A percentile compares a stretch with the other conserved stretches of the same genome.
Evolutionary conservation across 1,140 invertebrate genomes (phyloP).

Genomic region (Pseudomyrmex flavicornis): DNA sequence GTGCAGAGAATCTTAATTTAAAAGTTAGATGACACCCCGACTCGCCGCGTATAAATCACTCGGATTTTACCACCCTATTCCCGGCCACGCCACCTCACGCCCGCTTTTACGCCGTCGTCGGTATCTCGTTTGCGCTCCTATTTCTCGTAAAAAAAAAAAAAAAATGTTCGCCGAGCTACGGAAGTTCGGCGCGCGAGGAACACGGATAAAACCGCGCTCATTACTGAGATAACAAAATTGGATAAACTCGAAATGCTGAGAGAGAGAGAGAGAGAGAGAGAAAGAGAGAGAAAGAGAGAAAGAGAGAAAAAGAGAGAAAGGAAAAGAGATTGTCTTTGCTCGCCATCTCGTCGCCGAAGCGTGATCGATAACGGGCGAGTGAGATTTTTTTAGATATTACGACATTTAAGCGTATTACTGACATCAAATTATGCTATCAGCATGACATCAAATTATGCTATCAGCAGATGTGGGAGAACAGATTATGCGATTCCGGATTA

Average conservation of each 20-base stretch:
- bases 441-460: constrained; percentile 7
- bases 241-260: constrained; percentile 49
- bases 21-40: constrained; percentile 77
- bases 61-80: constrained; percentile 45
- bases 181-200: constrained; percentile 24
- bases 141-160: constrained; percentile 56
- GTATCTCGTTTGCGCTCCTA: constrained; percentile 52
- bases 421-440: constrained; percentile 10
- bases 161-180: constrained; percentile 32
- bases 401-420: constrained; percentile 24
- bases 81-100: constrained; percentile 20
- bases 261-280: neutral
- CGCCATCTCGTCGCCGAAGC: constrained; percentile 24
- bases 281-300: too few relatives aligned
- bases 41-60: constrained; percentile 74
- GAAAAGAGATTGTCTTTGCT: neutral
- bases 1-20: constrained; percentile 75
- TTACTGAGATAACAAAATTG: constrained; percentile 53
- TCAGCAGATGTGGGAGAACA: neutral
- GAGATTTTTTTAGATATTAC: constrained; percentile 19
- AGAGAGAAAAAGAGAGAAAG: too few relatives aligned
- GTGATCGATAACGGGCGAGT: constrained; percentile 44
- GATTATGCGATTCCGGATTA: neutral
- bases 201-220: constrained; percentile 47
- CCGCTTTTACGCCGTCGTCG: constrained; percentile 14